A percentile compares a stretch with the other conserved stretches of the same genome.
Evolutionary conservation across 2,113 vertebrate species (phyloP).

Genomic region (Lepidothrix coronata): DNA sequence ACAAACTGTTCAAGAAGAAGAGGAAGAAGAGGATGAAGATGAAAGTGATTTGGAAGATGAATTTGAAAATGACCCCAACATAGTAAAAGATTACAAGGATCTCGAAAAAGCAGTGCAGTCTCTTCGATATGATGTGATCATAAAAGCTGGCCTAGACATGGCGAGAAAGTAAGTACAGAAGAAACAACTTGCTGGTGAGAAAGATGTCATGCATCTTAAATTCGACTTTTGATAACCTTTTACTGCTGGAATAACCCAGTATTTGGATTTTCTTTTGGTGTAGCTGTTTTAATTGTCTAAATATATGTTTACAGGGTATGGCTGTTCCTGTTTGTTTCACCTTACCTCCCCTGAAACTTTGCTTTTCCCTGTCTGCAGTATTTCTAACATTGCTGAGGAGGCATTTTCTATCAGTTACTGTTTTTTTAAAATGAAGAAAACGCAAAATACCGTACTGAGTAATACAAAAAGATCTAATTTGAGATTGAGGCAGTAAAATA

Average conservation of each 20-base stretch:
- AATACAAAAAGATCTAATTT: background rate
- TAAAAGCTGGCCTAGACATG: slow-evolving; percentile 88
- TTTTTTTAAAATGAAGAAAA: background rate
- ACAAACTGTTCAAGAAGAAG: slow-evolving; percentile 57
- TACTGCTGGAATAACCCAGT: background rate
- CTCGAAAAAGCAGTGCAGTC: slow-evolving; percentile 86
- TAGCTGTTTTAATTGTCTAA: background rate
- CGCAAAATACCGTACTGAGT: background rate
- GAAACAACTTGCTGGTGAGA: background rate
- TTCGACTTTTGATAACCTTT: background rate
- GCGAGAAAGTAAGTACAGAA: slow-evolving; percentile 88
- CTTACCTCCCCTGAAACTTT: background rate
- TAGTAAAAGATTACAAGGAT: slow-evolving; percentile 89
- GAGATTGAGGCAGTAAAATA: background rate
- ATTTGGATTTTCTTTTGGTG: rapidly evolving
- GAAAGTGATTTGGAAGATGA: slow-evolving; percentile 80
- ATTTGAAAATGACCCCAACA: slow-evolving; percentile 64
- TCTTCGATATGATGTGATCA: slow-evolving; percentile 87
- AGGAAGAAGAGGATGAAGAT: slow-evolving; percentile 70
- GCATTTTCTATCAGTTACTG: background rate
- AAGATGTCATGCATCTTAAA: background rate
- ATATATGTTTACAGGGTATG: background rate
- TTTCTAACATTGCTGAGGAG: background rate
- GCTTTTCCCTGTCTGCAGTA: background rate
- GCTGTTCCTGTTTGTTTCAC: background rate